A percentile compares a stretch with the other conserved stretches of the same genome.
These are phyloP conservation scores for Lithophane socia DNA, from an alignment of 2,888 invertebrate genomes.

Conservation along the genomic window DNA sequence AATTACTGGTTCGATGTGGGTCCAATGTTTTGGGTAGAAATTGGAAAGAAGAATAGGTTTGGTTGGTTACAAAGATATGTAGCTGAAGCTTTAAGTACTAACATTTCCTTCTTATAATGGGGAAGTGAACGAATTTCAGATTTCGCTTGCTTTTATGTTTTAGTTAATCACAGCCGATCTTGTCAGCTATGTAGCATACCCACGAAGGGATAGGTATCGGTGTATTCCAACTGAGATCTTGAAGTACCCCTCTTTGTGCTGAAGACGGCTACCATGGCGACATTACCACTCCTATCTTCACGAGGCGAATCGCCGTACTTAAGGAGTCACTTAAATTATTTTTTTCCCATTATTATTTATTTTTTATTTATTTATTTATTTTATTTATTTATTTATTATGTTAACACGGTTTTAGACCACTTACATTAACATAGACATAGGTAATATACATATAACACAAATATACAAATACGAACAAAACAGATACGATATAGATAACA, in stretches of 20 bases:
- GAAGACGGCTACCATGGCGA: not conserved
- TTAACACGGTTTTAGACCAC: no score
- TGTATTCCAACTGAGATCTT: not conserved
- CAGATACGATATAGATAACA: no score
- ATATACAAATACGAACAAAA: no score
- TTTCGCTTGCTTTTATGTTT: not conserved
- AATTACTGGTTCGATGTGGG: conserved; percentile 34
- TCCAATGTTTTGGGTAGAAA: conserved; percentile 3
- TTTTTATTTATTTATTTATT: no score
- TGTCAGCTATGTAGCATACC: not conserved
- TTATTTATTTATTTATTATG: no score
- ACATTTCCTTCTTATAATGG: not conserved
- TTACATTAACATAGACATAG: no score
- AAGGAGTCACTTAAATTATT: no score
- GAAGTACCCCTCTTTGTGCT: not conserved
- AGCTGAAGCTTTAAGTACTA: not conserved
- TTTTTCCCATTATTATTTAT: no score
- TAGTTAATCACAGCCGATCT: not conserved
- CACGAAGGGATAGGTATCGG: not conserved
- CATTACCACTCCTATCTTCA: not conserved
- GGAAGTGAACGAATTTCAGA: not conserved
- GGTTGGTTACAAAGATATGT: not conserved
- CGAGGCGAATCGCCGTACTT: not conserved
- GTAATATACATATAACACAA: no score
- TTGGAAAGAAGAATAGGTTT: conserved; percentile 1